Base-by-base conservation (phyloP, 2,888 invertebrate species). In the Pyrrhosoma nymphula region DNA sequence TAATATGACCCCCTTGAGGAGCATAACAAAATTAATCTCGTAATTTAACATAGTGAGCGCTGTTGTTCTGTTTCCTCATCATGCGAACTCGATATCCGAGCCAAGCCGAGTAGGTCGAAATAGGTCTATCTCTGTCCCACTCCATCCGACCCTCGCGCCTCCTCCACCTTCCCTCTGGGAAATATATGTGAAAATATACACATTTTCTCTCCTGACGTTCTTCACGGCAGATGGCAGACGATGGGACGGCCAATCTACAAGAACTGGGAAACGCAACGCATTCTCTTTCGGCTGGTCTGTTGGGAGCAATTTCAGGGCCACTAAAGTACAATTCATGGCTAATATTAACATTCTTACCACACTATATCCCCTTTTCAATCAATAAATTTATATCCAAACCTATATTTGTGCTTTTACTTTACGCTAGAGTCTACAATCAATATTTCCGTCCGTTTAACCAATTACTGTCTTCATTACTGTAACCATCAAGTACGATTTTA, bases 11-110 rank as follows among this genome's bases (percentile, higher is more conserved):
- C 82, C 82, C 82, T 35, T 82, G 82, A 35, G 82, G 82, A 82
- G 82, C 82, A 82, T 82, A 82, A 82, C 35, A 35, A 82, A 82
- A 82, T 82, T 82, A 82, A 82, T 82, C 35, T 82, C 82, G 82
- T 82, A 82, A 82, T 82, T 82, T 82, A 82, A 82, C 82, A 82
- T 82, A 82, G 82, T 82, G 35, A 82, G 35, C 35, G 82, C 82
- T 26, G 82, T 82, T 82, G 35, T 82, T 82, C 82, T 35, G 82
- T 82, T 30, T 82, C 82, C 82, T 82, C 82, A 35, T 82, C 82
- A 82, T 82, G 82, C 82, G 82, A 82, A 82, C 82, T 82, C 82
- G 82, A 82, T 82, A 82, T 82, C 82, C 35, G 30, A 14, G 35
- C 30, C 82, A 12, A 82, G 82, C 2, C 26, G 2, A 8, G 47